Evolutionary conservation across 1,140 invertebrate genomes (phyloP), one percentile per base, ranked within the genome.

Genomic region (Aphelenchoides fujianensis): DNA sequence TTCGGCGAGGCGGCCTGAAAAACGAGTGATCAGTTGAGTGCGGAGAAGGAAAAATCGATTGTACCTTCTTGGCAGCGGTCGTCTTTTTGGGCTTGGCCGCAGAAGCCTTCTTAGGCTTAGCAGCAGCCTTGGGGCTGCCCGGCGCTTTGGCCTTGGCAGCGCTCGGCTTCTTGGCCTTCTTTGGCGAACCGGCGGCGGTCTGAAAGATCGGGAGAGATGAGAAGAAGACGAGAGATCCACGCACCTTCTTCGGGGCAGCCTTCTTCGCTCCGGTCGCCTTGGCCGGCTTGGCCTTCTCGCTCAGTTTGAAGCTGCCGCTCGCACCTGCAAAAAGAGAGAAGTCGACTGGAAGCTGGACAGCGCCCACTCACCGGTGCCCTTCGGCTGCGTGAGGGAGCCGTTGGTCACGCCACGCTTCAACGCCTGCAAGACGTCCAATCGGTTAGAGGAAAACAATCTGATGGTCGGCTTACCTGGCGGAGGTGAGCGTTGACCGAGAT

Each of bases 231-330:
- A n/a, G n/a, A n/a, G n/a, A n/a, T n/a, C n/a, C n/a, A n/a, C n/a
- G n/a, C n/a, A n/a, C n/a, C n/a, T n/a, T n/a, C n/a, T n/a, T n/a
- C n/a, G n/a, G n/a, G n/a, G n/a, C n/a, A n/a, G n/a, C n/a, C n/a
- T n/a, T n/a, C 53, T 71, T 80, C 57, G 36, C 41, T 3, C 35
- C 54, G 72, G 75, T 81, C 5, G 32, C 35, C 19, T 35, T 9
- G 36, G n/a, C 72, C 76, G n/a, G 57, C 41, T n/a, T n/a, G 34
- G 74, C 55, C 27, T 31, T 37, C n/a, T 79, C 67, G 19, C 82
- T 84, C 30, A 85, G 70, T 69, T 79, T 75, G 77, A 86, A 86
- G 1, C 82, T 84, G 16, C 85, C 85, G 23, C 83, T 79, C 3
- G 85, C 85, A 72, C 69, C 64, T 23, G n/a, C n/a, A n/a, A n/a